Conservation (phyloP, 2,888 invertebrate species). For the Clusia tigrina region DNA sequence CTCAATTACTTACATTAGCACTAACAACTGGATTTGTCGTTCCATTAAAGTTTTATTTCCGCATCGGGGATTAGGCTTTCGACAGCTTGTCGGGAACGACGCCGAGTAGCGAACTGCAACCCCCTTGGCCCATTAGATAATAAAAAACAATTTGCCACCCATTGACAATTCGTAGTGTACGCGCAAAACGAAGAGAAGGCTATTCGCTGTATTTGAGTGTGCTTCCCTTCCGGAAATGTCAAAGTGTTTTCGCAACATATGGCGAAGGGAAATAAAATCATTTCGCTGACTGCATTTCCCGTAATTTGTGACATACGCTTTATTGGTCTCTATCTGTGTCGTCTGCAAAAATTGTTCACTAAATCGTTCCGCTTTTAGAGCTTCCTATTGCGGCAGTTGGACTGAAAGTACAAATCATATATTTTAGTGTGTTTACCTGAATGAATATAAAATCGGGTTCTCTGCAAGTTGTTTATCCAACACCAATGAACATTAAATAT, state of each 20-base stretch:
- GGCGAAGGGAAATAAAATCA: conserved; percentile 59
- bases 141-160: conserved; percentile 62
- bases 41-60: conserved; percentile 62
- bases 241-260: conserved; percentile 49
- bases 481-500: too few relatives aligned
- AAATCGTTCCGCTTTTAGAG: too few relatives aligned
- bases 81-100: not conserved
- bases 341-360: too few relatives aligned
- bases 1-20: conserved; percentile 65
- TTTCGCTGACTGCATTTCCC: conserved; percentile 53
- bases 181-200: not conserved
- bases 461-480: too few relatives aligned
- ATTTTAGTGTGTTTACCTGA: too few relatives aligned
- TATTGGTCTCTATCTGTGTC: not conserved
- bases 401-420: too few relatives aligned
- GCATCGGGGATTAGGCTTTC: conserved; percentile 45
- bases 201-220: not conserved
- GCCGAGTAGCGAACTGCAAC: conserved; percentile 17
- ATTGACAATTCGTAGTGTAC: conserved; percentile 45
- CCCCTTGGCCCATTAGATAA: conserved; percentile 40
- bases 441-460: too few relatives aligned
- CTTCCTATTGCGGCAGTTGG: too few relatives aligned
- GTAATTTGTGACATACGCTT: conserved; percentile 52
- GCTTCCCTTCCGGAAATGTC: conserved; percentile 6
- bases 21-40: conserved; percentile 58